These are phyloP conservation scores for Actinernus sp. DNA, from an alignment of 92 coral and sea anemone genomes.

Conservation along the genomic window DNA sequence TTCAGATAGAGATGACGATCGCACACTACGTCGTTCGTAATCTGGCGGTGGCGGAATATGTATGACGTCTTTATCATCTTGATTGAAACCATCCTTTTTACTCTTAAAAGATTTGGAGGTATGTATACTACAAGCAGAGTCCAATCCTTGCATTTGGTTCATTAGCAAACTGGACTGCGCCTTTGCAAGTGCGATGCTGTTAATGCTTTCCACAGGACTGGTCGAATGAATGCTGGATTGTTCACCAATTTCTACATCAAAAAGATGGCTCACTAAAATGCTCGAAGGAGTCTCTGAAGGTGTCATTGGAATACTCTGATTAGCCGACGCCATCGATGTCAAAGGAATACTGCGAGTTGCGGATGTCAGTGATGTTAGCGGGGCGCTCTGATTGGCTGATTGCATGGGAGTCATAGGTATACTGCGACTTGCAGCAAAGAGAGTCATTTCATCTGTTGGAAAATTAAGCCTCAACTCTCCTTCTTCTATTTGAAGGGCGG, in stretches of 20 bases:
- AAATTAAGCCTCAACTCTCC: slow-evolving; percentile 33
- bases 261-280: not conserved
- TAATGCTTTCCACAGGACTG: not conserved
- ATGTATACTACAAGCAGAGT: too few species aligned
- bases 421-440: slow-evolving; percentile 43
- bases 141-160: too few species aligned
- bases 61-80: too few species aligned
- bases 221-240: not conserved
- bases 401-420: slow-evolving; percentile 7
- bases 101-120: too few species aligned
- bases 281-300: slow-evolving; percentile 3
- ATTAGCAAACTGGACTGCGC: too few species aligned
- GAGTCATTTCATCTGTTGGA: slow-evolving; percentile 35
- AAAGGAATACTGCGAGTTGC: slow-evolving; percentile 5
- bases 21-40: too few species aligned
- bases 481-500: slow-evolving; percentile 71
- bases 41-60: too few species aligned
- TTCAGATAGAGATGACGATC: too few species aligned
- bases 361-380: not conserved
- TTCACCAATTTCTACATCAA: not conserved
- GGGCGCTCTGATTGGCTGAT: slow-evolving; percentile 4
- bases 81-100: too few species aligned
- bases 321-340: slow-evolving; percentile 50
- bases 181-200: not conserved
- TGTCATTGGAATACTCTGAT: slow-evolving; percentile 50